Conservation (phyloP, 2,888 invertebrate genomes). For the Acanthosoma haemorrhoidale region DNA sequence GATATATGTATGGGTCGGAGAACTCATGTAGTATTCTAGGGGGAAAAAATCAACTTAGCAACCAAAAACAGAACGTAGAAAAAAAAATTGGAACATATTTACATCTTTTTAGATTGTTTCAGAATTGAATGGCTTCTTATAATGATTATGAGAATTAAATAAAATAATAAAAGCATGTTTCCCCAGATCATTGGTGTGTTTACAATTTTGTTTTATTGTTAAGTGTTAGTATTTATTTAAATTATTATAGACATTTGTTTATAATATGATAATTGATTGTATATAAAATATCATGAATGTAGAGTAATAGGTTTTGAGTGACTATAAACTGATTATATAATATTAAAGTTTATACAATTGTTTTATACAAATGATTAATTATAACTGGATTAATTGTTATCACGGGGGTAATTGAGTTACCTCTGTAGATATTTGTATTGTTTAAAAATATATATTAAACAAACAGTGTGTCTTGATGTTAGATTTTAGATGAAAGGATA, state of each 20-base stretch:
- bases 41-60: no score
- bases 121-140: neutral
- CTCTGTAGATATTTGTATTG: neutral
- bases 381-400: neutral
- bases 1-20: neutral
- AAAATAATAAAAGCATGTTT: constrained; percentile 2
- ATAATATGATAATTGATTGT: neutral
- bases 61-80: no score
- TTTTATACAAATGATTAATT: constrained; percentile 8
- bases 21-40: constrained; percentile 3
- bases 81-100: neutral
- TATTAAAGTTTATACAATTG: constrained; percentile 20
- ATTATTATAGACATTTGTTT: no score
- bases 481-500: neutral
- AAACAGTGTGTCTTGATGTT: constrained; percentile 18
- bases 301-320: neutral
- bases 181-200: neutral
- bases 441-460: neutral
- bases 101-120: neutral
- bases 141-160: neutral
- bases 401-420: neutral
- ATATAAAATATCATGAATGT: neutral
- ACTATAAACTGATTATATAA: neutral
- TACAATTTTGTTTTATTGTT: neutral
- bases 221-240: no score